Conservation (phyloP, 2,113 vertebrate genomes). For the Geococcyx californianus region DNA sequence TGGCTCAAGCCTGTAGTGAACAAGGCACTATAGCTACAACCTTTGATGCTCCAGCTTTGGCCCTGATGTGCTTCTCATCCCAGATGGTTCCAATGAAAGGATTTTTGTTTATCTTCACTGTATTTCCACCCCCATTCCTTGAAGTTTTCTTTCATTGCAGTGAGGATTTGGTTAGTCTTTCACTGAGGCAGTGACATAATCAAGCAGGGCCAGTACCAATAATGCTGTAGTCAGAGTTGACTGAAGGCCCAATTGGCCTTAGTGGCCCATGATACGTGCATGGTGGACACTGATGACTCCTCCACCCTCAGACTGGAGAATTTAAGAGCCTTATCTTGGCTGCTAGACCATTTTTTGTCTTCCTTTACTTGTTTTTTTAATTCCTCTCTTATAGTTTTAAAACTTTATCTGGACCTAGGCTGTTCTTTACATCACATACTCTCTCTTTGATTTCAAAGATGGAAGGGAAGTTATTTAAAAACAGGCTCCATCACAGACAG, state of each 20-base stretch:
- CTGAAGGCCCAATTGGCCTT: not conserved
- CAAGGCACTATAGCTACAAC: too few relatives aligned
- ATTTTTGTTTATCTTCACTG: not conserved
- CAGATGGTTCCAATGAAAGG: not conserved
- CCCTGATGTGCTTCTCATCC: fast-evolving
- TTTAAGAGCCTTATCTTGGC: constrained; percentile 38
- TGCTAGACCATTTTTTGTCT: not conserved
- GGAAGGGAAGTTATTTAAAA: constrained; percentile 64
- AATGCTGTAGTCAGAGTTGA: not conserved
- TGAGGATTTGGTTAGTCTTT: not conserved
- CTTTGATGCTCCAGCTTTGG: not conserved
- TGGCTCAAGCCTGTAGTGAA: not conserved
- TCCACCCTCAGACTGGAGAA: not conserved
- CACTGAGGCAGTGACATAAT: not conserved
- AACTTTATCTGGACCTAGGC: constrained; percentile 41
- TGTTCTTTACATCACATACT: constrained; percentile 15
- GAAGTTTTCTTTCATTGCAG: not conserved
- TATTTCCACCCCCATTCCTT: not conserved
- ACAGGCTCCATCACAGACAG: not conserved
- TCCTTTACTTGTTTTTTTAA: constrained; percentile 9
- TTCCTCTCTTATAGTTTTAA: constrained; percentile 37
- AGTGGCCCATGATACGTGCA: not conserved
- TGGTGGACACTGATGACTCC: not conserved
- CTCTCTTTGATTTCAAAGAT: constrained; percentile 59
- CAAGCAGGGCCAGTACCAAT: not conserved